A percentile compares a stretch with the other conserved stretches of the same genome.
phyloP scores from a whole-genome alignment of 2,888 invertebrate genomes.

The Andricus quercusramuli region DNA sequence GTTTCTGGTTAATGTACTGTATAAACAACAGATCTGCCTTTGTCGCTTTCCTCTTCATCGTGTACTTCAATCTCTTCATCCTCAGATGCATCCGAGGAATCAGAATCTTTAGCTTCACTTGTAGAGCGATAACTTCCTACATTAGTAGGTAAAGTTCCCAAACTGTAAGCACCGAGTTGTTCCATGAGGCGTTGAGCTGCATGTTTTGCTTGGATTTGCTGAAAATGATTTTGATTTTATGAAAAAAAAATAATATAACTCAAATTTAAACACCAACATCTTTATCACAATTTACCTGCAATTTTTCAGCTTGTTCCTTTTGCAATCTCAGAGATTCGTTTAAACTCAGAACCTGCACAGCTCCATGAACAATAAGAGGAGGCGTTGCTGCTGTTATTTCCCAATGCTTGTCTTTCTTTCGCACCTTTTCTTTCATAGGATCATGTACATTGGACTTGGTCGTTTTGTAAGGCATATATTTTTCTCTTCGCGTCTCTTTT shows the following conservation, averaged over 20 bases:
- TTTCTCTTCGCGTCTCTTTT: conserved; percentile 67
- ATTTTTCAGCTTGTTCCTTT: conserved; percentile 77
- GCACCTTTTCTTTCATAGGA: conserved; percentile 80
- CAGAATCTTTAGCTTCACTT: conserved; percentile 64
- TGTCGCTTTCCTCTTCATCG: conserved; percentile 80
- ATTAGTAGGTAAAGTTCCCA: conserved; percentile 74
- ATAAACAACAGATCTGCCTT: conserved; percentile 80
- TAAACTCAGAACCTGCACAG: conserved; percentile 80
- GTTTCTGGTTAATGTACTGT: conserved; percentile 74
- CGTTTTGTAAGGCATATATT: conserved; percentile 82
- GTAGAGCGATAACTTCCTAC: conserved; percentile 78
- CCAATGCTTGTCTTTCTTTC: conserved; percentile 81
- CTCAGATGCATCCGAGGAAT: conserved; percentile 68
- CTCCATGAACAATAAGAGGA: conserved; percentile 81
- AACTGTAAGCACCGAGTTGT: conserved; percentile 77
- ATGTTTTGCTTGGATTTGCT: conserved; percentile 81
- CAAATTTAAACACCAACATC: conserved; percentile 16
- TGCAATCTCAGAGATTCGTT: conserved; percentile 82
- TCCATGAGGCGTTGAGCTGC: conserved; percentile 81
- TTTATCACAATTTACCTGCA: conserved; percentile 66
- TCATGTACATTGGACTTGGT: conserved; percentile 81
- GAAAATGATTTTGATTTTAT: conserved; percentile 41
- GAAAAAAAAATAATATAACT: conserved; percentile 2
- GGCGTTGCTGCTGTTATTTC: conserved; percentile 84
- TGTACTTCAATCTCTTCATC: conserved; percentile 81